phyloP scores from a whole-genome alignment of 2,113 vertebrate species.

The Alethe diademata region DNA sequence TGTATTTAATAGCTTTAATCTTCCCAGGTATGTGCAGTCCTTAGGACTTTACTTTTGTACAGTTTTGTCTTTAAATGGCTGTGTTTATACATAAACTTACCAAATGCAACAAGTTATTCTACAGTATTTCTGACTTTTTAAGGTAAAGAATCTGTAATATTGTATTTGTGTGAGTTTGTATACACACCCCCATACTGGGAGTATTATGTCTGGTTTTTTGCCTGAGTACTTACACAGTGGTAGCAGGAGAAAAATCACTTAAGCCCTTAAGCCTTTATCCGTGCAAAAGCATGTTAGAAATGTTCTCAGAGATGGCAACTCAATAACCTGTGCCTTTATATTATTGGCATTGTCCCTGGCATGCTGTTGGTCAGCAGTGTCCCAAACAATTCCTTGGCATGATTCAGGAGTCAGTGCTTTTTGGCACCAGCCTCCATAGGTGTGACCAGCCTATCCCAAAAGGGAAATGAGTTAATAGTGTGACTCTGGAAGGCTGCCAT shows the following conservation, averaged over 20 bases:
- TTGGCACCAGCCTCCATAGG: neutral
- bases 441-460: neutral
- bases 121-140: neutral
- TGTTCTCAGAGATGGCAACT: neutral
- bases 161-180: neutral
- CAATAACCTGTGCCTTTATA: neutral
- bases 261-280: neutral
- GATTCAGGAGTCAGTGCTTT: neutral
- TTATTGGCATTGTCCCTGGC: neutral
- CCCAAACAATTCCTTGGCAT: neutral
- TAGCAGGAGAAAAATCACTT: neutral
- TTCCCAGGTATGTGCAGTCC: neutral
- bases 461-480: neutral
- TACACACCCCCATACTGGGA: neutral
- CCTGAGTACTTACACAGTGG: neutral
- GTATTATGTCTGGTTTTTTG: neutral
- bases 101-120: neutral
- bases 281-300: neutral
- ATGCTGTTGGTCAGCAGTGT: neutral
- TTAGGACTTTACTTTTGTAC: neutral
- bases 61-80: neutral
- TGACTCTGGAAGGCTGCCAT: neutral
- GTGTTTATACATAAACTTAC: neutral
- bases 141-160: neutral
- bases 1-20: neutral